Percentiles rank a stretch among this genome's conserved stretches.
These are phyloP conservation scores for Leucoraja erinaceus DNA, from an alignment of 2,113 vertebrate genomes.

Conservation along the genomic window DNA sequence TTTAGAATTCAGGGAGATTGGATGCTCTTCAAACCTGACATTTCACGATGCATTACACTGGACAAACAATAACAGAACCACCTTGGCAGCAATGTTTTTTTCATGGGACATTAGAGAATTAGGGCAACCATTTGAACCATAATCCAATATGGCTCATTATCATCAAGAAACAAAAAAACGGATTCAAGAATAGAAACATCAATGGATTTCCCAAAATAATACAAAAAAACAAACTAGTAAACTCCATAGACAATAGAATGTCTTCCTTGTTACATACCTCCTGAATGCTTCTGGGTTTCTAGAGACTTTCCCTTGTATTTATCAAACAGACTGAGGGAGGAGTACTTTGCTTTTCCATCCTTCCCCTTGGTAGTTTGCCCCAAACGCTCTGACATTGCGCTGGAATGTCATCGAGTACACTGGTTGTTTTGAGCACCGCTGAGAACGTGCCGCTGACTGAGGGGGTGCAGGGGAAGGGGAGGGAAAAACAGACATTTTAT, in stretches of 20 bases:
- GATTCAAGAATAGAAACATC: not conserved
- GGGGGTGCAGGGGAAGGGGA: too few species aligned
- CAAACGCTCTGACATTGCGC: slow-evolving; percentile 99
- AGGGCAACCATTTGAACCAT: not conserved
- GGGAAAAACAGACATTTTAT: not conserved
- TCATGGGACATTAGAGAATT: not conserved
- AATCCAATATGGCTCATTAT: not conserved
- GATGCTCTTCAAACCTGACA: too few species aligned
- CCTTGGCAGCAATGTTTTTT: not conserved
- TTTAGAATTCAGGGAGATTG: not conserved
- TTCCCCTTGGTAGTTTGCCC: slow-evolving; percentile 99
- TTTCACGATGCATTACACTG: too few species aligned
- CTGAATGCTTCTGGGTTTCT: slow-evolving; percentile 93
- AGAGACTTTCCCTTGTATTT: slow-evolving; percentile 99
- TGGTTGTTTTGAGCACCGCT: slow-evolving; percentile 93
- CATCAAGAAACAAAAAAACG: not conserved
- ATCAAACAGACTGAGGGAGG: slow-evolving; percentile 98
- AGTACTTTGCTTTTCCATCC: slow-evolving; percentile 99
- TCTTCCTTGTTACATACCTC: slow-evolving; percentile 43
- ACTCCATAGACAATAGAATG: too few species aligned
- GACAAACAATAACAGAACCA: not conserved
- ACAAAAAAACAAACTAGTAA: not conserved
- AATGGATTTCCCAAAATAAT: not conserved
- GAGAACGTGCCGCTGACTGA: slow-evolving; percentile 69
- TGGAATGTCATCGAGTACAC: slow-evolving; percentile 99